Conservation (phyloP, 2,797 vertebrate genomes). For the Lagocephalus sceleratus region DNA sequence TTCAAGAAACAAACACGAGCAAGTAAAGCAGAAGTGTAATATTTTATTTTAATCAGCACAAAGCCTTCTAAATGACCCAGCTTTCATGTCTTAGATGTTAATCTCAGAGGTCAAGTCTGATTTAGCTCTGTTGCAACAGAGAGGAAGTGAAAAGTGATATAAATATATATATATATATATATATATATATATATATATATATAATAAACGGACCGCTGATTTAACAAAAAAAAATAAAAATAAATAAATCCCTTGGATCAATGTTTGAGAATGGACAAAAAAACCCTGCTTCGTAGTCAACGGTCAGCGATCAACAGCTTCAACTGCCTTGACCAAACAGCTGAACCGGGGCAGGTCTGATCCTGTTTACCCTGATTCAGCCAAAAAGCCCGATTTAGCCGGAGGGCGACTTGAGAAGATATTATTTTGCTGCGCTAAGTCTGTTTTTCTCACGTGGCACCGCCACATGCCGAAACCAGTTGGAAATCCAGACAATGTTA, state of each 20-base stretch:
- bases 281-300: conserved; percentile 4
- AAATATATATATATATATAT: too few relatives aligned
- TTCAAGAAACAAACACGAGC: conserved; percentile 3
- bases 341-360: conserved; percentile 36
- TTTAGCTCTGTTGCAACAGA: conserved; percentile 29
- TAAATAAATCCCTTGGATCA: conserved; percentile 10
- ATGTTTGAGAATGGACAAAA: conserved; percentile 17
- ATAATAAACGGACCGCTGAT: conserved; percentile 8
- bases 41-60: conserved; percentile 68
- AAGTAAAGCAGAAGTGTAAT: conserved; percentile 55
- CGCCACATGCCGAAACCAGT: conserved; percentile 25
- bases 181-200: too few relatives aligned
- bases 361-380: conserved; percentile 26
- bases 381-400: conserved; percentile 33
- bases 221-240: conserved; percentile 9
- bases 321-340: conserved; percentile 22
- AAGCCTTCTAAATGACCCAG: conserved; percentile 67
- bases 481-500: too few relatives aligned
- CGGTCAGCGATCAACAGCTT: conserved; percentile 12
- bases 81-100: conserved; percentile 70
- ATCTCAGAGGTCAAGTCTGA: conserved; percentile 69
- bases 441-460: not conserved
- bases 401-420: conserved; percentile 14
- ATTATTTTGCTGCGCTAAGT: conserved; percentile 9
- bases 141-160: conserved; percentile 9